Base-by-base conservation (phyloP, 2,113 vertebrate species). In the Madoqua kirkii region DNA sequence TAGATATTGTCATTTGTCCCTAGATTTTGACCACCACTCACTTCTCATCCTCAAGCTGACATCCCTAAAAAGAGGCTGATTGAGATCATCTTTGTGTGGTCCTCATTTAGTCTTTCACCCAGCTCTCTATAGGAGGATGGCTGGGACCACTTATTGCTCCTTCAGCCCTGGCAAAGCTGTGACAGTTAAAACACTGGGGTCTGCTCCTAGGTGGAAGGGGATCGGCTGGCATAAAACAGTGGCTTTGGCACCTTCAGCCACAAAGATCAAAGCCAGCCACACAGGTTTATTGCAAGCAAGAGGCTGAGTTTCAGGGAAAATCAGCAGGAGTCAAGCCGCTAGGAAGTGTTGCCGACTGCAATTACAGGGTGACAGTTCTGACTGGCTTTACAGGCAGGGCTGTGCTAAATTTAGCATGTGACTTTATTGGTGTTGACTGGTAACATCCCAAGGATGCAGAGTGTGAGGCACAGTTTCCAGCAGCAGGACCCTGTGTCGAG, bases 331-430 rank as follows among this genome's bases (percentile, higher is more conserved):
- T 27, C 85, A 50, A 93, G 50, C 81, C 54, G 48, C 81, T 36
- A 29, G 67, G 52, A 95, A 82, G 74, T 81, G 76, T n/a, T 71
- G 11, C 21, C 11, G 52, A 81, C 45, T 9, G 19, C 85, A 93
- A 67, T 98, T 91, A 79, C 60, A 23, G 31, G 57, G 84, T 83
- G 74, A n/a, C 74, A 79, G 76, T 48, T 67, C 64, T 52, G 27
- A 14, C 33, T 33, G 43, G 33, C 23, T 54, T 17, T 14, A 59
- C 67, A 50, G 59, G 31, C 6, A 64, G 85, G 76, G 45, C 36
- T 55, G 25, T 91, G 87, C 85, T 93, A 92, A 96, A 94, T 91
- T 94, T 94, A 97, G 64, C 90, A 57, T 3, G 27, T 76, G 50
- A 54, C 62, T 88, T 97, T 88, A 67, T 40, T 88, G 81, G 76